phyloP scores from a whole-genome alignment of 2,888 invertebrate genomes.

The Drosophila aldrichi region DNA sequence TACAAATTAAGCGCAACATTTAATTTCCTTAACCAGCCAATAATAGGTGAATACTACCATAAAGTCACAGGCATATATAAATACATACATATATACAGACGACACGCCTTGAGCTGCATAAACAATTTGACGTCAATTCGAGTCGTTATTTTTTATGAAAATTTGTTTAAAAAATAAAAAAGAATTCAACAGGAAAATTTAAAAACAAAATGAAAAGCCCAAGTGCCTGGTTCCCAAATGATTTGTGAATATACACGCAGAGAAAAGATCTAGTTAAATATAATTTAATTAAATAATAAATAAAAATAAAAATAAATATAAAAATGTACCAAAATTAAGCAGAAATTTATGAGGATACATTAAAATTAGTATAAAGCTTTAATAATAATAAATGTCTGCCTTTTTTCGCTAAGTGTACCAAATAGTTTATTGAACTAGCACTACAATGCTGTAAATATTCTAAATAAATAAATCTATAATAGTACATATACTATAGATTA shows the following conservation, averaged over 20 bases:
- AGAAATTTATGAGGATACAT: neutral
- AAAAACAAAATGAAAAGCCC: constrained; percentile 18
- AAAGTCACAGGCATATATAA: constrained; percentile 17
- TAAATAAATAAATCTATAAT: too few species aligned
- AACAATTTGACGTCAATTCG: constrained; percentile 73
- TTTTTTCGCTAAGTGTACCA: neutral
- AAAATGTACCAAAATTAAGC: neutral
- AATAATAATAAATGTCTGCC: neutral
- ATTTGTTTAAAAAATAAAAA: constrained; percentile 35
- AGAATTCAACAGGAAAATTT: neutral
- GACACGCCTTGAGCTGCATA: constrained; percentile 61
- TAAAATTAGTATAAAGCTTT: neutral
- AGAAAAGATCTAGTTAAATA: neutral
- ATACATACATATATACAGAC: neutral
- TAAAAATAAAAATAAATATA: neutral
- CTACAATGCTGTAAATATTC: too few species aligned
- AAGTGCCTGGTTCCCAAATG: constrained; percentile 1
- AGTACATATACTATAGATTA: neutral
- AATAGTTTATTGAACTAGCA: constrained; percentile 6
- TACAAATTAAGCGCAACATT: constrained; percentile 35
- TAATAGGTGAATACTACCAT: constrained; percentile 30
- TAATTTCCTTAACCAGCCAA: constrained; percentile 56
- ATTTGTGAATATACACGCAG: neutral
- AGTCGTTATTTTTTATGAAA: constrained; percentile 25
- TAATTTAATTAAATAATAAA: neutral